Conservation (phyloP, 2,888 invertebrate genomes). For the Entomobrya multifasciata region DNA sequence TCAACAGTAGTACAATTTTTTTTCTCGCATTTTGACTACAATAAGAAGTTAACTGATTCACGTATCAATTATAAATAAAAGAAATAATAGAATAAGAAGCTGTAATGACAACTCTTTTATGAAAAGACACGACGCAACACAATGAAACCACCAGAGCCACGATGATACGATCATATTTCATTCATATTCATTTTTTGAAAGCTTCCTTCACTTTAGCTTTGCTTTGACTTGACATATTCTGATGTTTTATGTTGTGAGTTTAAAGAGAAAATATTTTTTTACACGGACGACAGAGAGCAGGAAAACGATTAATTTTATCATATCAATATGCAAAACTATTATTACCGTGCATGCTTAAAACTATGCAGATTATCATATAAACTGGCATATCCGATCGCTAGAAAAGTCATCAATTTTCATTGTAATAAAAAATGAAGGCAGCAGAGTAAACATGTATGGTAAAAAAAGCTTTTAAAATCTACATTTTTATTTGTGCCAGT, state of each 20-base stretch:
- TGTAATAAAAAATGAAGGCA: neutral
- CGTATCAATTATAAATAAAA: slow-evolving; percentile 14
- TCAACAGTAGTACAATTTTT: too few relatives aligned
- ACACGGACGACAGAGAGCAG: neutral
- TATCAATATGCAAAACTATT: slow-evolving; percentile 41
- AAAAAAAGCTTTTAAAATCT: slow-evolving; percentile 20
- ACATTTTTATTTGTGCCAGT: too few relatives aligned
- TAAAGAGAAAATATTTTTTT: slow-evolving; percentile 17
- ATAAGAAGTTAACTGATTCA: neutral
- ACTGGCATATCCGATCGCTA: slow-evolving; percentile 9
- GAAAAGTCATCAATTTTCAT: neutral
- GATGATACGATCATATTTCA: slow-evolving; percentile 65
- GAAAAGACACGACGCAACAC: slow-evolving; percentile 39
- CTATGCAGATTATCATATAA: neutral
- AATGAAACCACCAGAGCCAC: too few relatives aligned
- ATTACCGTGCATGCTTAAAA: neutral
- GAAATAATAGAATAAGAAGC: slow-evolving; percentile 40
- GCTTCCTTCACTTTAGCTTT: slow-evolving; percentile 57
- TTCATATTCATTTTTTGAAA: slow-evolving; percentile 60
- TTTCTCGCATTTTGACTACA: slow-evolving; percentile 12
- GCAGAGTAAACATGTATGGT: neutral
- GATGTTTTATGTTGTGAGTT: too few relatives aligned
- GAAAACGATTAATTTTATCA: slow-evolving; percentile 23
- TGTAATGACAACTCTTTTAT: slow-evolving; percentile 53
- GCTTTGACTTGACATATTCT: slow-evolving; percentile 61